phyloP scores from a whole-genome alignment of 2,797 vertebrate species.

The Podargus strigoides region DNA sequence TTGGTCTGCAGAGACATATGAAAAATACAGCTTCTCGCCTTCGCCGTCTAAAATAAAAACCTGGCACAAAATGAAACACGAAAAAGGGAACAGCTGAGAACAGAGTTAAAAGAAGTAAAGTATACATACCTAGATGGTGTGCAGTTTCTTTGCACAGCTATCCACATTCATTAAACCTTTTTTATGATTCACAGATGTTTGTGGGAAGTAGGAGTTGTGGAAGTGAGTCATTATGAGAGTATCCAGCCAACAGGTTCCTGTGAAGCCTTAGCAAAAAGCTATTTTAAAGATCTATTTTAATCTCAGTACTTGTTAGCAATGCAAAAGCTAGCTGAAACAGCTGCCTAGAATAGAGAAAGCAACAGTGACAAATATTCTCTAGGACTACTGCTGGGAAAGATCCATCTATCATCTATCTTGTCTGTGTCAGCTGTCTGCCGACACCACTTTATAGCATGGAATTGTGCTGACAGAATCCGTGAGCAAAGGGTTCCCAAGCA shows the following conservation, averaged over 20 bases:
- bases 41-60: slow-evolving; percentile 21
- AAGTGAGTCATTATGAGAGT: slow-evolving; percentile 49
- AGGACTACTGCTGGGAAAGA: slow-evolving; percentile 9
- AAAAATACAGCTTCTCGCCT: neutral
- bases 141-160: neutral
- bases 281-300: slow-evolving; percentile 55
- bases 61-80: neutral
- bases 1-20: neutral
- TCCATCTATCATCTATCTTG: neutral
- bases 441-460: neutral
- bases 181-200: slow-evolving; percentile 58
- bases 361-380: slow-evolving; percentile 20
- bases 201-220: slow-evolving; percentile 34
- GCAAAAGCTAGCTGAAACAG: slow-evolving; percentile 48
- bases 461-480: neutral
- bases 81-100: slow-evolving; percentile 25
- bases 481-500: neutral
- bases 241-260: slow-evolving; percentile 40
- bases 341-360: slow-evolving; percentile 42
- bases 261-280: slow-evolving; percentile 43
- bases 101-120: slow-evolving; percentile 9
- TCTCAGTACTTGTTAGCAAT: slow-evolving; percentile 49
- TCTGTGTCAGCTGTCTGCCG: neutral
- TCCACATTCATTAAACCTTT: slow-evolving; percentile 34
- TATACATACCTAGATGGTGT: slow-evolving; percentile 23